These are phyloP conservation scores for Thymelicus lineola DNA, from an alignment of 2,888 invertebrate genomes.

Conservation along the genomic window DNA sequence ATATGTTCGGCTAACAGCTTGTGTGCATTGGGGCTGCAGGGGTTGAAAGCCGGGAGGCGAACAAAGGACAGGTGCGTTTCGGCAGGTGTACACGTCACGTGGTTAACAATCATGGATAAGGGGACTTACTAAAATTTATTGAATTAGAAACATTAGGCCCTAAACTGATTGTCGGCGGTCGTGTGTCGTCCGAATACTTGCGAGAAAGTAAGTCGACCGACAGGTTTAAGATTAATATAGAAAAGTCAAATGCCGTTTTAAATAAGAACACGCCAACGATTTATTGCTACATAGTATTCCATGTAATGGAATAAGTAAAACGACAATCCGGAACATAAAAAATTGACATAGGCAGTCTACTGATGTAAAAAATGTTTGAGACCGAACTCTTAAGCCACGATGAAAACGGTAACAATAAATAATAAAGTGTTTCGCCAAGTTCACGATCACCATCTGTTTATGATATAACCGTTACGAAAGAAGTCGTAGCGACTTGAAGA, in stretches of 20 bases:
- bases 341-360: neutral
- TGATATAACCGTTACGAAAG: conserved; percentile 29
- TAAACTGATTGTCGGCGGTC: no score
- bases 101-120: conserved; percentile 10
- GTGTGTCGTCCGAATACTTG: no score
- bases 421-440: conserved; percentile 32
- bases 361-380: neutral
- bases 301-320: neutral
- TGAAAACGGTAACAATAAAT: conserved; percentile 27
- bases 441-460: conserved; percentile 30
- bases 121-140: neutral
- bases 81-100: conserved; percentile 55
- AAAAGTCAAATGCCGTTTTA: no score
- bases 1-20: neutral
- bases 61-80: conserved; percentile 45
- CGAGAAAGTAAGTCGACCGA: no score
- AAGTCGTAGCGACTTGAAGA: neutral
- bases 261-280: no score
- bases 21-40: conserved; percentile 3
- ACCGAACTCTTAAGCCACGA: conserved; percentile 7
- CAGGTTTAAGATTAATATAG: no score
- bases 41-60: conserved; percentile 27
- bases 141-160: neutral
- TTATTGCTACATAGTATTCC: neutral
- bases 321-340: neutral